Base-by-base conservation (phyloP, 2,113 vertebrate genomes). In the Myxocyprinus asiaticus region DNA sequence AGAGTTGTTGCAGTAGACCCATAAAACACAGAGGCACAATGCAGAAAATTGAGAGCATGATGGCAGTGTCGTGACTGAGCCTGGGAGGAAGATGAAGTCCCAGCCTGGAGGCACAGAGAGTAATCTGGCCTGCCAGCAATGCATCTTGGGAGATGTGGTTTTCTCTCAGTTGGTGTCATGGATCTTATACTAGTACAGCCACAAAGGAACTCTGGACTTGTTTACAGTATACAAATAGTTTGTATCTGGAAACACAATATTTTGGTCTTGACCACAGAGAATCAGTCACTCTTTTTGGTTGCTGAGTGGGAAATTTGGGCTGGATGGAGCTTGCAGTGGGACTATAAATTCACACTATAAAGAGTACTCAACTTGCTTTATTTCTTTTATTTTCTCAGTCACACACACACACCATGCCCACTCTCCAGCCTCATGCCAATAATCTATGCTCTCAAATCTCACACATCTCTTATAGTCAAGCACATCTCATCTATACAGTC, bases 31-130 rank as follows among this genome's bases (percentile, higher is more conserved):
- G 86, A 87, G 81, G 90, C 88, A 82, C 88, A 89, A 90, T 93
- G 94, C 92, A 93, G 93, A 92, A 94, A 93, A 94, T 92, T 92
- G 92, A 93, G 94, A 91, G 90, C 91, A 89, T 94, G 91, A 86
- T 81, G 87, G 89, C 90, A 88, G 89, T 91, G 89, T 92, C 88
- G 88, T 89, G 90, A 87, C 91, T 67, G 53, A 88, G 90, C 89
- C 87, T 87, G 87, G 87, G 79, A 87, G 90, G 91, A 88, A 90
- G 91, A 93, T 90, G 88, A 88, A 92, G 90, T 90, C 87, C 82
- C 90, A 88, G 88, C 90, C 85, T 84, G 83, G 85, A 64, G 45
- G 61, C 87, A 33, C 22, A 86, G 86, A 90, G 86, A 87, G 88
- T 86, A 61, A 64, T 76, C 63, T 76, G 58, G 67, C 58, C 44